phyloP scores from a whole-genome alignment of 2,113 vertebrate species.

The Terrapene triunguis region DNA sequence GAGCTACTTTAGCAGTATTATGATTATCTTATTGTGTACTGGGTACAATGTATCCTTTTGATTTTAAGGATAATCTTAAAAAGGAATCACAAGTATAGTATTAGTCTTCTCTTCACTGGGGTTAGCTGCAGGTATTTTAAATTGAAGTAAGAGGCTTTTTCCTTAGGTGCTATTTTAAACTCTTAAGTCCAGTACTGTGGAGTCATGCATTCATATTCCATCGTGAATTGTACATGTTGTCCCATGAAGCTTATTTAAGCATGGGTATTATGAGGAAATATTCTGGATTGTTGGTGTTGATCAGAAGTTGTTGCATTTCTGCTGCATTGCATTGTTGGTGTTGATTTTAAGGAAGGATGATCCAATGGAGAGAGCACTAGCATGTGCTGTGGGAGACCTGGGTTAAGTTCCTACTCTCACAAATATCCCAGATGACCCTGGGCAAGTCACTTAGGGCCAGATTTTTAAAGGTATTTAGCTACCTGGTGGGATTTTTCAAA shows the following conservation, averaged over 20 bases:
- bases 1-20: neutral
- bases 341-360: neutral
- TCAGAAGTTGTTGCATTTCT: neutral
- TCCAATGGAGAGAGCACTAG: neutral
- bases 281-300: neutral
- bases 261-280: neutral
- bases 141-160: neutral
- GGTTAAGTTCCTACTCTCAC: neutral
- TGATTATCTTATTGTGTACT: neutral
- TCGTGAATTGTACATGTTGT: neutral
- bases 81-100: neutral
- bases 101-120: neutral
- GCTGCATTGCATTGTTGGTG: neutral
- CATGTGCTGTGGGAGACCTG: neutral
- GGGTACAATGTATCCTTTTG: neutral
- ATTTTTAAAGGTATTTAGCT: too few species aligned
- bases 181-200: neutral
- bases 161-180: neutral
- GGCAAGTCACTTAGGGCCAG: neutral
- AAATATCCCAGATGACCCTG: neutral
- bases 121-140: neutral
- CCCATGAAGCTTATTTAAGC: neutral
- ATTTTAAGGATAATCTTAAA: neutral
- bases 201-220: neutral
- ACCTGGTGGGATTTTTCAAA: too few species aligned